Base-by-base conservation (phyloP, 2,888 invertebrate species). In the Ctenicera cuprea region DNA sequence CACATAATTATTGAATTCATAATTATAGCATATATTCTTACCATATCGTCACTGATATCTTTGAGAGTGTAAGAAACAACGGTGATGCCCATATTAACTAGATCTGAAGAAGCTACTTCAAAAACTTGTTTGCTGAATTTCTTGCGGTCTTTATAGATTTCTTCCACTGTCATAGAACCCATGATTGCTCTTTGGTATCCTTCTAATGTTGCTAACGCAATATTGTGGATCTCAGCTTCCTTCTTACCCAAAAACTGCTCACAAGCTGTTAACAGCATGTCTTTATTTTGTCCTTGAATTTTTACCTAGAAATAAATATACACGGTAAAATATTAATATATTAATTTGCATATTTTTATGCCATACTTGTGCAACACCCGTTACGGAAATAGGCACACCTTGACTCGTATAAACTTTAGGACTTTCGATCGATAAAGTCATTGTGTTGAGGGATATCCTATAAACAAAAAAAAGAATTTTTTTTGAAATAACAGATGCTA, bases 321-420 rank as follows among this genome's bases (percentile, higher is more conserved):
- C 26, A n/a, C n/a, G 16, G 20, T 11, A 14, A 11, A 61, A n/a
- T n/a, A 26, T 5, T 26, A 33, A 33, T 9, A 12, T 43, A 20
- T 41, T 26, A n/a, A 52, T 57, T 8, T 67, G 33, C 33, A 9
- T 3, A 33, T 33, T 8, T 33, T 5, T 9, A 54, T 22, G 11
- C 0, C 14, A 4, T 87, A 97, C 97, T 92, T 98, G 98, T 66
- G 98, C 98, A 82, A 98, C 97, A 77, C 98, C 98, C 38, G 97
- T 98, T 38, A 98, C 97, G 26, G 97, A 97, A 86, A 98, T 97
- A n/a, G 98, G 97, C 30, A 98, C 98, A 70, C 98, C 98, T 88
- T 97, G 97, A 83, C 95, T 95, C 48, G 98, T 98, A 87, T 98
- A 98, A 7, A 98, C 98, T 69, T 96, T 96, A 7, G 97, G 96